Percentiles rank a stretch among this genome's conserved stretches.
Conservation (phyloP, 2,113 vertebrate species). For the Gymnogyps californianus region DNA sequence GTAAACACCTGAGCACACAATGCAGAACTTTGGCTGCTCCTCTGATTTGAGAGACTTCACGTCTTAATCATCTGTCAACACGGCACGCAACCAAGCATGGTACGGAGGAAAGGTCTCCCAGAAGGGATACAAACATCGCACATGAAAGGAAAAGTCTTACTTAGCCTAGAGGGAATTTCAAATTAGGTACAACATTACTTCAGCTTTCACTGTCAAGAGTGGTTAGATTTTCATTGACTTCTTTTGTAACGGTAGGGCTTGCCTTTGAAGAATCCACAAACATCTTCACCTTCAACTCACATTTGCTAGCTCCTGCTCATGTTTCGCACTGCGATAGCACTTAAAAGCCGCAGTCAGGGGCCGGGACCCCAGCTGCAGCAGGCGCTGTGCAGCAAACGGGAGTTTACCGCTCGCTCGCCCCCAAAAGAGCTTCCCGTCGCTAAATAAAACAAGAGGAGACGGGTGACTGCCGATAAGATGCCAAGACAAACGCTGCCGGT, state of each 20-base stretch:
- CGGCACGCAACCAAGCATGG: neutral
- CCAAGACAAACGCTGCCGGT: fast-evolving
- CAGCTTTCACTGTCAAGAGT: constrained; percentile 14
- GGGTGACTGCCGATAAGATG: neutral
- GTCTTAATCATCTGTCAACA: constrained; percentile 66
- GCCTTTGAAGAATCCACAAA: constrained; percentile 35
- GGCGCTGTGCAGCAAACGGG: neutral
- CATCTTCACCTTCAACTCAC: constrained; percentile 38
- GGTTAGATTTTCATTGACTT: constrained; percentile 40
- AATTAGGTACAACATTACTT: constrained; percentile 45
- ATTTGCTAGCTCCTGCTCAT: neutral
- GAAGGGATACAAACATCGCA: constrained; percentile 29
- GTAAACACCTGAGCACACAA: constrained; percentile 7
- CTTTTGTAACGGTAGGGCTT: neutral
- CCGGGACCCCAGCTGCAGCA: neutral
- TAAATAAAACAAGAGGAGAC: neutral
- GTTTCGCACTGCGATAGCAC: fast-evolving
- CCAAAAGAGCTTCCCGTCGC: neutral
- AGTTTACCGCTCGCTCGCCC: neutral
- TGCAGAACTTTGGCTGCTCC: neutral
- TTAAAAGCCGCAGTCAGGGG: neutral
- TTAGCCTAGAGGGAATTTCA: constrained; percentile 66
- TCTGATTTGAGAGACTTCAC: constrained; percentile 38
- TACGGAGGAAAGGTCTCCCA: constrained; percentile 48
- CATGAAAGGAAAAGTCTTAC: constrained; percentile 44